phyloP scores from a whole-genome alignment of 2,888 invertebrate species.

The Protodeltote pygarga region DNA sequence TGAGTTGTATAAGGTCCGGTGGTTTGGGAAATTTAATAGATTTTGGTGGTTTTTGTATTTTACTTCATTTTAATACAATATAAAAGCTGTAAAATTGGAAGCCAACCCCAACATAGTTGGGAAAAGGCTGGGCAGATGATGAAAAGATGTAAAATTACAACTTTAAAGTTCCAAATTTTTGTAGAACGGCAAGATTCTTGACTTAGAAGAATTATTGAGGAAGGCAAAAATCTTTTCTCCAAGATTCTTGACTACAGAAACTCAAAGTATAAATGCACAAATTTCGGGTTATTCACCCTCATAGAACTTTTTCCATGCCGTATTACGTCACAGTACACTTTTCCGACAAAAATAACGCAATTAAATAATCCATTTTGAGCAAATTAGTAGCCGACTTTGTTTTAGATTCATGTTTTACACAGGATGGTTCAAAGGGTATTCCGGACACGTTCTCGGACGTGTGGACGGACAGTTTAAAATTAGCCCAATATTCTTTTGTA shows the following conservation, averaged over 20 bases:
- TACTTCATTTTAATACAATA: too few species aligned
- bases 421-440: conserved; percentile 17
- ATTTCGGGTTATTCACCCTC: conserved; percentile 1
- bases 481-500: not conserved
- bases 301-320: conserved; percentile 10
- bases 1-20: too few species aligned
- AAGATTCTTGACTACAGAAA: conserved; percentile 5
- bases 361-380: conserved; percentile 37
- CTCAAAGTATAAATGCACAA: conserved; percentile 13
- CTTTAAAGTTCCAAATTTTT: too few species aligned
- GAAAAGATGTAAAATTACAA: too few species aligned
- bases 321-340: conserved; percentile 15
- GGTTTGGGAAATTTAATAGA: too few species aligned
- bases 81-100: too few species aligned
- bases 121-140: too few species aligned
- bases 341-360: conserved; percentile 24
- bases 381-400: conserved; percentile 53
- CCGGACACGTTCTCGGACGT: conserved; percentile 27
- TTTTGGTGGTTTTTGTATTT: too few species aligned
- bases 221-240: too few species aligned
- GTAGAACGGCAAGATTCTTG: too few species aligned
- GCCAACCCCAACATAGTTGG: too few species aligned
- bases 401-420: conserved; percentile 46
- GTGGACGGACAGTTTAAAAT: conserved; percentile 26
- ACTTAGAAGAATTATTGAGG: too few species aligned